A percentile compares a stretch with the other conserved stretches of the same genome.
Conservation (phyloP, 2,888 invertebrate species). For the Tholera decimalis region DNA sequence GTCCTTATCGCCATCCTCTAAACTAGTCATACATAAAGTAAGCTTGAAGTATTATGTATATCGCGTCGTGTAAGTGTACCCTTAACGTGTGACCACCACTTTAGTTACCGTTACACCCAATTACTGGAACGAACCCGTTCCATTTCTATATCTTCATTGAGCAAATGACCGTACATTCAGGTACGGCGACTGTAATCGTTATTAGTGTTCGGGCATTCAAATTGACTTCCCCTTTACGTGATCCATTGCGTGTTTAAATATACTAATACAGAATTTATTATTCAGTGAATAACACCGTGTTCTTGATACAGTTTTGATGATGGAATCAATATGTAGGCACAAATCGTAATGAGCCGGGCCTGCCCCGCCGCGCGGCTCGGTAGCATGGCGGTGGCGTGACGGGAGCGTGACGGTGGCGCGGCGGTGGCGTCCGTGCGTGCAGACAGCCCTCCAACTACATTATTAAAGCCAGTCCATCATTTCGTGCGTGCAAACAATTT, state of each 20-base stretch:
- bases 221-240: constrained; percentile 74
- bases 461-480: constrained; percentile 80
- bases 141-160: constrained; percentile 71
- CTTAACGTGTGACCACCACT: constrained; percentile 76
- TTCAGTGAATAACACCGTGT: constrained; percentile 85
- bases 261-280: constrained; percentile 85
- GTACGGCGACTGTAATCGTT: constrained; percentile 70
- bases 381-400: constrained; percentile 39
- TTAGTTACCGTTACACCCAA: constrained; percentile 67
- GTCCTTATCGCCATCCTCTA: constrained; percentile 91
- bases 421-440: constrained; percentile 85
- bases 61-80: constrained; percentile 78
- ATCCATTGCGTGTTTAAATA: constrained; percentile 84
- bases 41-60: constrained; percentile 80
- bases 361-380: constrained; percentile 38
- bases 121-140: constrained; percentile 62
- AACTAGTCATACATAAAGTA: constrained; percentile 88
- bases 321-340: constrained; percentile 79
- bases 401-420: constrained; percentile 53
- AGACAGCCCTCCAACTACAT: constrained; percentile 79
- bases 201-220: constrained; percentile 76
- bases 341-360: constrained; percentile 75
- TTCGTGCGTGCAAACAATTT: constrained; percentile 86
- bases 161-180: constrained; percentile 63
- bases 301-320: constrained; percentile 82